phyloP scores from a whole-genome alignment of 2,797 vertebrate species.

The Lithobates sylvaticus region DNA sequence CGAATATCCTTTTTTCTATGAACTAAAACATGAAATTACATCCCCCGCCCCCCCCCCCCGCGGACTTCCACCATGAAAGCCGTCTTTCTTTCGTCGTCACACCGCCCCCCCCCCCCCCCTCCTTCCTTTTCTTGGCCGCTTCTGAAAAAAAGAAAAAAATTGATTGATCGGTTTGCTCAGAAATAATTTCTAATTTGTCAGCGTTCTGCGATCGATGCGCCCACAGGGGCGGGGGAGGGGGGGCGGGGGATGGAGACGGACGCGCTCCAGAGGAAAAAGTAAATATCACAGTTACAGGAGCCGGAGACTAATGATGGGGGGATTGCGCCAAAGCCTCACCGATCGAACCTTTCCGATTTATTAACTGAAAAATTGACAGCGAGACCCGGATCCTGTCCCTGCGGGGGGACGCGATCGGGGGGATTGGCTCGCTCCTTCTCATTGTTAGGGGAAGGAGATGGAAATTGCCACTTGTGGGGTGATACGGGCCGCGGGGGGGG shows the following conservation, averaged over 20 bases:
- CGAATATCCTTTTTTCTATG: conserved; percentile 20
- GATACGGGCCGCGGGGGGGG: too few species aligned
- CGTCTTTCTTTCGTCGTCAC: not conserved
- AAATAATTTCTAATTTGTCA: conserved; percentile 62
- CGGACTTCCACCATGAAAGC: not conserved
- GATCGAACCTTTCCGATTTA: conserved; percentile 33
- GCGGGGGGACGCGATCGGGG: too few species aligned
- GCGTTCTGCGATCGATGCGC: conserved; percentile 34
- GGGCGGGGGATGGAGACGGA: not conserved
- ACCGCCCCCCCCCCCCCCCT: not conserved
- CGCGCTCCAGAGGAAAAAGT: not conserved
- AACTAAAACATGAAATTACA: not conserved
- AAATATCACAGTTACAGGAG: not conserved
- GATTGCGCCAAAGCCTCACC: not conserved
- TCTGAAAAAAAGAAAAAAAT: not conserved
- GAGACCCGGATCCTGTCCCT: not conserved
- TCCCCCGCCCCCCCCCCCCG: too few species aligned
- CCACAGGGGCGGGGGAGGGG: not conserved
- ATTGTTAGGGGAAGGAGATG: too few species aligned
- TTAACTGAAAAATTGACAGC: conserved; percentile 26
- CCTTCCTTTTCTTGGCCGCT: conserved; percentile 2
- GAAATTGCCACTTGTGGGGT: too few species aligned
- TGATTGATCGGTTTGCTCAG: conserved; percentile 58
- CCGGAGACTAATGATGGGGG: not conserved
- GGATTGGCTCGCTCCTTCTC: too few species aligned